A percentile compares a stretch with the other conserved stretches of the same genome.
These are phyloP conservation scores for Cirrhinus molitorella DNA, from an alignment of 2,797 vertebrate species.

Conservation along the genomic window DNA sequence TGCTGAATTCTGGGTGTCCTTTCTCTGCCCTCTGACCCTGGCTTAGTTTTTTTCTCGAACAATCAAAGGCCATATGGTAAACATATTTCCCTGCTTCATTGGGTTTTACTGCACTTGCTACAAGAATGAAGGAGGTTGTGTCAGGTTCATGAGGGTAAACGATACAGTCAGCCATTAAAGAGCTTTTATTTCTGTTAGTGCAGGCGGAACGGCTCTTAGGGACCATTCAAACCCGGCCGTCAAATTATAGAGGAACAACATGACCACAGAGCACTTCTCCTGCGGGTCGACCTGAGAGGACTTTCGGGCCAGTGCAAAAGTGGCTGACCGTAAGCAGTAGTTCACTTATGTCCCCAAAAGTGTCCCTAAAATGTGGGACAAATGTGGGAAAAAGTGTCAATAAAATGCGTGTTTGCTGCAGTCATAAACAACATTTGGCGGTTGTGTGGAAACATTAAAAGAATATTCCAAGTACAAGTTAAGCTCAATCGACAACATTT, in stretches of 20 bases:
- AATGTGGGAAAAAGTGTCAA: no score
- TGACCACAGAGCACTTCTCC: constrained; percentile 58
- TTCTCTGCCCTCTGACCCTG: constrained; percentile 46
- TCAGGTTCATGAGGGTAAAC: constrained; percentile 73
- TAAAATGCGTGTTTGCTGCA: neutral
- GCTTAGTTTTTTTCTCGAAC: constrained; percentile 57
- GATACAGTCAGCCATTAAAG: constrained; percentile 78
- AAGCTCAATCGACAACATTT: neutral
- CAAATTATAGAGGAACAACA: constrained; percentile 78
- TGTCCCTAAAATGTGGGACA: neutral
- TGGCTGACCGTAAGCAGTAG: neutral
- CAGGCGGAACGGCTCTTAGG: constrained; percentile 67
- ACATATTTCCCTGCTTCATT: constrained; percentile 81
- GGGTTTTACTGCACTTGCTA: constrained; percentile 80
- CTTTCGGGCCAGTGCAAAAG: neutral
- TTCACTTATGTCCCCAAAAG: neutral
- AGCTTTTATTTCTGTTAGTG: constrained; percentile 78
- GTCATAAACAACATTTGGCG: neutral
- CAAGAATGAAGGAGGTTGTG: constrained; percentile 70
- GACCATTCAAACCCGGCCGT: constrained; percentile 66
- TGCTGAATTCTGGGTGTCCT: constrained; percentile 49
- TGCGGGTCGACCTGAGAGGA: constrained; percentile 25
- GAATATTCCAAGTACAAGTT: neutral
- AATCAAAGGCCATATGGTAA: constrained; percentile 84
- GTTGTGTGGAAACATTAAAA: neutral